Evolutionary conservation across 2,113 vertebrate genomes (phyloP).

Genomic region (Petaurus breviceps): DNA sequence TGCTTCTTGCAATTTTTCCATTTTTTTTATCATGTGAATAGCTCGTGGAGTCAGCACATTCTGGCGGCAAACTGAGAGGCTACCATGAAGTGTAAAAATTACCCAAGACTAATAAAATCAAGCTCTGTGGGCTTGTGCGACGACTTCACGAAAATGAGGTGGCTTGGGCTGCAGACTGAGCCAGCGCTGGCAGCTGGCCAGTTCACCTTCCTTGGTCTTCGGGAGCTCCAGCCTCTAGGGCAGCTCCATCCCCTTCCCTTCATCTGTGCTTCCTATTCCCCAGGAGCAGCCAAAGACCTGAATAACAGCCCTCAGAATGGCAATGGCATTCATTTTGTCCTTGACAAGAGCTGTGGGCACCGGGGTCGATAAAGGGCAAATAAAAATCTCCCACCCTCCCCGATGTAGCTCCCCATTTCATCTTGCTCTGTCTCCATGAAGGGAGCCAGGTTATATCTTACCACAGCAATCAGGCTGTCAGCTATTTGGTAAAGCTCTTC

Average conservation of each 20-base stretch:
- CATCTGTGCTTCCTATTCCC: background rate
- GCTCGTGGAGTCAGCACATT: constrained; percentile 64
- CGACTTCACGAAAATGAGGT: constrained; percentile 66
- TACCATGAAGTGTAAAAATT: constrained; percentile 75
- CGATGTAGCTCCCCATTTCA: background rate
- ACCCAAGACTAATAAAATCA: constrained; percentile 70
- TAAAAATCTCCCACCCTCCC: background rate
- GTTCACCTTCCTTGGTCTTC: constrained; percentile 56
- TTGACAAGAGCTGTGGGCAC: background rate
- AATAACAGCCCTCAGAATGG: background rate
- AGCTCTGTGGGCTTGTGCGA: constrained; percentile 67
- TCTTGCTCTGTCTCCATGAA: background rate
- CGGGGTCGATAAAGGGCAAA: background rate
- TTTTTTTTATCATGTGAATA: constrained; percentile 63
- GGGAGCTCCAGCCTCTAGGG: background rate
- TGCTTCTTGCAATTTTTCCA: constrained; percentile 41
- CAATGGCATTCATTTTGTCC: background rate
- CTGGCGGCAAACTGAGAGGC: constrained; percentile 66
- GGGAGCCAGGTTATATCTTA: background rate
- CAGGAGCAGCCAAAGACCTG: background rate
- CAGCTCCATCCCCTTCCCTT: background rate
- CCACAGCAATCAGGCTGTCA: too few species aligned
- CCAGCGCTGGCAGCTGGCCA: constrained; percentile 22
- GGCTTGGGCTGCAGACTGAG: constrained; percentile 11
- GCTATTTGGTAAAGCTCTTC: background rate